Evolutionary conservation across 2,797 vertebrate genomes (phyloP).

Genomic region (Cossypha dichroa): DNA sequence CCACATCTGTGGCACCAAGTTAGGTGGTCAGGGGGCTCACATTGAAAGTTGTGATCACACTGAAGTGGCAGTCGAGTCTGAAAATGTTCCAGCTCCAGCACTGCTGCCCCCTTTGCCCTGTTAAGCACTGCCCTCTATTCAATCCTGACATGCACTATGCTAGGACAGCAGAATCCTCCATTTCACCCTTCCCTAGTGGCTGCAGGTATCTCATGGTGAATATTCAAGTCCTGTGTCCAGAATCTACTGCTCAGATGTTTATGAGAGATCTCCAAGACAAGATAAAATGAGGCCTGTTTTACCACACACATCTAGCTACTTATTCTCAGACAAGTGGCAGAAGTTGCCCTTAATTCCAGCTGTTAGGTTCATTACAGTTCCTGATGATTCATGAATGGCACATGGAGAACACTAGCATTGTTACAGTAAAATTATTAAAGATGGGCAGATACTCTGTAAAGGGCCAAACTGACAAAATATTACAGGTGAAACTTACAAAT

Average conservation of each 20-base stretch:
- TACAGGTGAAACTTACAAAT: background rate
- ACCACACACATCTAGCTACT: background rate
- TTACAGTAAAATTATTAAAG: background rate
- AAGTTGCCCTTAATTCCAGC: background rate
- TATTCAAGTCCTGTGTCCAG: background rate
- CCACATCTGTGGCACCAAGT: background rate
- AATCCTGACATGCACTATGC: background rate
- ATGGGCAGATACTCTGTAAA: background rate
- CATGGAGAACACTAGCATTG: background rate
- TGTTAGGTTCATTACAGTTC: background rate
- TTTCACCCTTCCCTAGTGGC: background rate
- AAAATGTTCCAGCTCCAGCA: background rate
- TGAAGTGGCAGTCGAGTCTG: background rate
- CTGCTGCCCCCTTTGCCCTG: background rate
- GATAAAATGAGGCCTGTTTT: background rate
- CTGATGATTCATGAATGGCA: background rate
- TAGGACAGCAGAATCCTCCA: background rate
- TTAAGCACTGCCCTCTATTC: background rate
- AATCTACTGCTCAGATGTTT: background rate
- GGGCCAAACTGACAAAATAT: background rate
- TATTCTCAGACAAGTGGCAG: background rate
- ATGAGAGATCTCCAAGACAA: background rate
- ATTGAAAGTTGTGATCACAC: background rate
- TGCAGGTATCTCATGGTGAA: background rate
- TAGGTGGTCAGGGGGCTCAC: background rate